Evolutionary conservation across 2,797 vertebrate species (phyloP).

Genomic region (Bovichtus diacanthus): DNA sequence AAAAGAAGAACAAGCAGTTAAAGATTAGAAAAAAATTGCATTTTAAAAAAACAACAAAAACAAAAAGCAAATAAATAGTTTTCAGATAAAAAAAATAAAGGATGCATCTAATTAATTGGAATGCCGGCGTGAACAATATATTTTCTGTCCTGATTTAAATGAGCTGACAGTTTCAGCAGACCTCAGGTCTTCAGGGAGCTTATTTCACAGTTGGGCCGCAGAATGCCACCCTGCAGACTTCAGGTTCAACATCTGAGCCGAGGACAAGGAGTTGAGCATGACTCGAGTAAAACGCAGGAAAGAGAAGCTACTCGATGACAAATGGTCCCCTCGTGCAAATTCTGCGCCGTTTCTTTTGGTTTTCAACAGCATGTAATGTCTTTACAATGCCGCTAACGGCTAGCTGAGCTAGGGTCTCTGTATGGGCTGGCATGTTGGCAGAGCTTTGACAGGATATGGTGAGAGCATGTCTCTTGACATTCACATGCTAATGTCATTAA

Average conservation of each 20-base stretch:
- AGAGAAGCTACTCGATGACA: slow-evolving; percentile 48
- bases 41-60: too few species aligned
- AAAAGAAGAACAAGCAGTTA: too few species aligned
- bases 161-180: too few species aligned
- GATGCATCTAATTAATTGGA: too few species aligned
- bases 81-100: too few species aligned
- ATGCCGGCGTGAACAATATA: too few species aligned
- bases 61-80: too few species aligned
- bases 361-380: slow-evolving; percentile 76
- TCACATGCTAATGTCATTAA: slow-evolving; percentile 74
- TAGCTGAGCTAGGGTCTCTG: slow-evolving; percentile 39
- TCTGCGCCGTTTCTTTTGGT: slow-evolving; percentile 63
- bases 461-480: slow-evolving; percentile 61
- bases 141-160: too few species aligned
- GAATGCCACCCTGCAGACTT: slow-evolving; percentile 21
- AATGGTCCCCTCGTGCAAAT: slow-evolving; percentile 59
- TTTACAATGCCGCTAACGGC: slow-evolving; percentile 69
- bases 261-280: slow-evolving; percentile 44
- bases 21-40: too few species aligned
- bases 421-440: slow-evolving; percentile 59
- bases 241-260: slow-evolving; percentile 27
- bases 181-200: too few species aligned
- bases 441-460: slow-evolving; percentile 60
- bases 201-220: neutral
- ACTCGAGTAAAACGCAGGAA: slow-evolving; percentile 68